These are phyloP conservation scores for Diorhabda elongata DNA, from an alignment of 1,140 invertebrate genomes.

Conservation along the genomic window DNA sequence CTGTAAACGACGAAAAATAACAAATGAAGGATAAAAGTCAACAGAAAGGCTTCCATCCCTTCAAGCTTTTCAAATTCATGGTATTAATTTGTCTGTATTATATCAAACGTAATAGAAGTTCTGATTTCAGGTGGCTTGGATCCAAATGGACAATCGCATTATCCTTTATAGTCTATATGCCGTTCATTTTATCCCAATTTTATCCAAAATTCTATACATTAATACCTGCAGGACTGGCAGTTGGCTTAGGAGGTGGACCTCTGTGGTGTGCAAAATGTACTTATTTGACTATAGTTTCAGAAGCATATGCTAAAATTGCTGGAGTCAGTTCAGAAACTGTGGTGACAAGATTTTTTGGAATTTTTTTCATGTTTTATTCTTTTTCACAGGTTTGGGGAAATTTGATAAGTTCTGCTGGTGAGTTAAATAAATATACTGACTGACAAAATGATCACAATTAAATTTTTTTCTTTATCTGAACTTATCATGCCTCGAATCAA, in stretches of 20 bases:
- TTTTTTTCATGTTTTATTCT: conserved; percentile 93
- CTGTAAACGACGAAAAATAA: no score
- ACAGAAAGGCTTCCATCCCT: no score
- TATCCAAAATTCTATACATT: conserved; percentile 78
- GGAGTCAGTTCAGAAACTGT: conserved; percentile 64
- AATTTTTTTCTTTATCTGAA: no score
- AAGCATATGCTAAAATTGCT: conserved; percentile 65
- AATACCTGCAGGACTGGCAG: conserved; percentile 77
- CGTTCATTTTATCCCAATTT: conserved; percentile 83
- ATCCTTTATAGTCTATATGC: conserved; percentile 80
- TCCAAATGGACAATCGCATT: conserved; percentile 85
- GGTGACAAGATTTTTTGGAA: conserved; percentile 80
- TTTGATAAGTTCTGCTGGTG: conserved; percentile 80
- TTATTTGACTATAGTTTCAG: conserved; percentile 76
- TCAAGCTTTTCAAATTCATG: no score
- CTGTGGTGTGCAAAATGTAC: conserved; percentile 89
- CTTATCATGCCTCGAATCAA: no score
- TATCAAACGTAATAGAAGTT: no score
- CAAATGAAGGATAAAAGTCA: no score
- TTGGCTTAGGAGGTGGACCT: conserved; percentile 82
- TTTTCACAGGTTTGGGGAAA: conserved; percentile 91
- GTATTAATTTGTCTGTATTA: no score
- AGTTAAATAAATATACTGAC: conserved; percentile 26
- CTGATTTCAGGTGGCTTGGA: conserved; percentile 63
- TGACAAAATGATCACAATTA: no score